Base-by-base conservation (phyloP, 2,888 invertebrate species). In the Bursaphelenchus okinawaensis region DNA sequence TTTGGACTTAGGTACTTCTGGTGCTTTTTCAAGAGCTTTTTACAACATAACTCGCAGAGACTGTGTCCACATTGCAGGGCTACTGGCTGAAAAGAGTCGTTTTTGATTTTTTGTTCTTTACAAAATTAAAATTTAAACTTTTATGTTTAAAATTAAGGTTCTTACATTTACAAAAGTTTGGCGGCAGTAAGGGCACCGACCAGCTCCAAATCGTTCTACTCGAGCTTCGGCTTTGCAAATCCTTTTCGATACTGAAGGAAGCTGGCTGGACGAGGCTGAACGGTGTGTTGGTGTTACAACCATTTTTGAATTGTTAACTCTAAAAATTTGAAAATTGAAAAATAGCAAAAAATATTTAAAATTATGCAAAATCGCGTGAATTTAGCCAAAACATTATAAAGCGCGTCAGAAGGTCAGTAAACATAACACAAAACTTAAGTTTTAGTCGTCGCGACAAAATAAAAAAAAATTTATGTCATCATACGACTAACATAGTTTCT, bases 61-160 rank as follows among this genome's bases (percentile, higher is more conserved):
- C 73, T 73, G 55, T 75, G 75, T 26, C 75, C 75, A 61, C 75
- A 75, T 67, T 71, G 73, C 8, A 74, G 67, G 23, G 68, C 66
- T 31, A 70, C 61, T 12, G 74, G 74, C 74, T 74, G 70, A 19
- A 74, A 71, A 65, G 20, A 29, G 29, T 29, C 29, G 29, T 7
- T 29, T 12, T 9, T 9, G 7, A 12, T 29, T 12, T 9, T 29
- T 29, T 29, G 7, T 29, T 29, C 12, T 29, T 7, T 29, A 29
- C 12, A 29, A 29, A 29, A 29, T 9, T n/a, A n/a, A n/a, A n/a
- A n/a, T n/a, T n/a, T n/a, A 29, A 29, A 9, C 12, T 29, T 29
- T 29, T 29, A 12, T 12, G 12, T 29, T 29, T 29, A 9, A 7
- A 29, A 29, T 9, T 7, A 29, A 29, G 29, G 29, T 29, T 29